Percentiles rank a stretch among this genome's conserved stretches.
Conservation (phyloP, 2,888 invertebrate genomes). For the Encarsia formosa region DNA sequence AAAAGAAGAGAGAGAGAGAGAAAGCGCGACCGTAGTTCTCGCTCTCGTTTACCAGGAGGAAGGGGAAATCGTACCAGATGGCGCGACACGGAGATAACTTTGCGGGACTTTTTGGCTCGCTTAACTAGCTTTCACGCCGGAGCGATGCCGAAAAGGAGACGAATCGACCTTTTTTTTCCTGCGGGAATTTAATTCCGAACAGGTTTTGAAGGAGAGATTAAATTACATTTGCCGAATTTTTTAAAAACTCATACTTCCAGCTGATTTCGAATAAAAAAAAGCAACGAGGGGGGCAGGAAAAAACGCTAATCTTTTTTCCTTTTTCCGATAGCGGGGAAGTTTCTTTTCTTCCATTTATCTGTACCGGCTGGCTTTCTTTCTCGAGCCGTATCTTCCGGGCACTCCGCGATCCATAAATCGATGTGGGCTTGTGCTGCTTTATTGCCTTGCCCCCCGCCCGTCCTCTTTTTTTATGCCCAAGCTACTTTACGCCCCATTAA, state of each 20-base stretch:
- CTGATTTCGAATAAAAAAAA: no score
- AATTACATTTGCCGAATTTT: no score
- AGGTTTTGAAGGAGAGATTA: no score
- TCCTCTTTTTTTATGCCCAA: slow-evolving; percentile 24
- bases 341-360: slow-evolving; percentile 17
- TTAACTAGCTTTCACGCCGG: no score
- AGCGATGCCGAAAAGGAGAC: slow-evolving; percentile 14
- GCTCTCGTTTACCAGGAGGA: slow-evolving; percentile 10
- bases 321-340: no score
- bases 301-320: no score
- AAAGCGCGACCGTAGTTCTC: slow-evolving; percentile 1
- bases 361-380: slow-evolving; percentile 4
- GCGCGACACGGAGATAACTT: slow-evolving; percentile 25
- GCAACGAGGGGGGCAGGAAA: no score
- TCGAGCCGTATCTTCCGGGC: slow-evolving; percentile 18
- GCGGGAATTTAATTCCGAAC: no score
- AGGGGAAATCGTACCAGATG: slow-evolving; percentile 16
- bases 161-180: no score
- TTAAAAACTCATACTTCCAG: no score
- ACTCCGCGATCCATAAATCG: slow-evolving; percentile 32
- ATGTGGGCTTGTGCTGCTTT: slow-evolving; percentile 30
- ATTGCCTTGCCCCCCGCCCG: no score
- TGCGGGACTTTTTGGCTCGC: slow-evolving; percentile 20
- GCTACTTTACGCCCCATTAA: slow-evolving; percentile 26
- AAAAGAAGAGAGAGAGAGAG: no score